Conservation (phyloP, 2,888 invertebrate species). For the Gymnocheta viridis region DNA sequence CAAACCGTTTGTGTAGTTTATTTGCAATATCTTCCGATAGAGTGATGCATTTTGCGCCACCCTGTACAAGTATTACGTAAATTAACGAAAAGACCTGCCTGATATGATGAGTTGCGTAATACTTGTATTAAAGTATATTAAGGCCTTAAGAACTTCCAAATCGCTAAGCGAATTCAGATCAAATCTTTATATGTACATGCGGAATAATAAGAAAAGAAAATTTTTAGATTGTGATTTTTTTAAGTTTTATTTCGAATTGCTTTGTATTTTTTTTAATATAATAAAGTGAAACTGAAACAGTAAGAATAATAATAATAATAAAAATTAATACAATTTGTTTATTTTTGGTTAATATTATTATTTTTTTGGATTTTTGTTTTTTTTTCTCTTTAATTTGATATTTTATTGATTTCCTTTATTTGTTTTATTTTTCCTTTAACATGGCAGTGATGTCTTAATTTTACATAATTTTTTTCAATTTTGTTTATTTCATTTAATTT, state of each 20-base stretch:
- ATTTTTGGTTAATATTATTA: slow-evolving; percentile 49
- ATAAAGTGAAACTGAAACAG: slow-evolving; percentile 69
- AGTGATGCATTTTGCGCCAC: too few species aligned
- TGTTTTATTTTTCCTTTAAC: slow-evolving; percentile 64
- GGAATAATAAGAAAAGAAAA: slow-evolving; percentile 47
- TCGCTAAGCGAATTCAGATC: too few species aligned
- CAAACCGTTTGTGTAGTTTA: too few species aligned
- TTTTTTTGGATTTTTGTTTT: slow-evolving; percentile 38
- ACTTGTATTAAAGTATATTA: too few species aligned
- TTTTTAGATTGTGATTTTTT: slow-evolving; percentile 63
- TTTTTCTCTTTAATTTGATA: slow-evolving; percentile 41
- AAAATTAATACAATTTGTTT: slow-evolving; percentile 67
- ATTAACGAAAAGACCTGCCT: too few species aligned
- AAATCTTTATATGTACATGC: neutral
- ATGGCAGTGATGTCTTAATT: slow-evolving; percentile 73
- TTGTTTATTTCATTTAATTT: slow-evolving; percentile 36
- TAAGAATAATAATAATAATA: slow-evolving; percentile 52
- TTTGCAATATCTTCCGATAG: too few species aligned
- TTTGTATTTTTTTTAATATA: slow-evolving; percentile 64
- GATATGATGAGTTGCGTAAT: too few species aligned
- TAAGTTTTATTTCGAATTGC: slow-evolving; percentile 69
- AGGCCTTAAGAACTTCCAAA: too few species aligned
- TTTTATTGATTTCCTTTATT: slow-evolving; percentile 40
- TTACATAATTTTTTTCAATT: slow-evolving; percentile 59
- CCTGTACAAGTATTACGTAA: too few species aligned